Evolutionary conservation across 2,113 vertebrate genomes (phyloP).

Genomic region (Leptodactylus fuscus): DNA sequence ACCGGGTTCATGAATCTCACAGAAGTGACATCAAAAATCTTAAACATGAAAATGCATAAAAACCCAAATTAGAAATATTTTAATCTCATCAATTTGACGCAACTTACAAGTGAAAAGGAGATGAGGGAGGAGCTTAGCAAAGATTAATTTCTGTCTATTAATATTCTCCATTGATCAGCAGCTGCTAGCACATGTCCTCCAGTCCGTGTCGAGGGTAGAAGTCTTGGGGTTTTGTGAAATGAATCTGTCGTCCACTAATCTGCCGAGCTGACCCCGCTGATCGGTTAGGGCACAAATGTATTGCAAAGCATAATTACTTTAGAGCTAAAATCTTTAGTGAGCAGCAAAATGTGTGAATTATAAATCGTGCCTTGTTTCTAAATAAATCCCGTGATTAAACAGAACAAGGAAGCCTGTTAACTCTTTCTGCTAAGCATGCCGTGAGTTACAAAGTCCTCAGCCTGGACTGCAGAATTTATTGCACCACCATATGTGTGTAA

Average conservation of each 20-base stretch:
- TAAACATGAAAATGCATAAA: background rate
- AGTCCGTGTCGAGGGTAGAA: slow-evolving; percentile 61
- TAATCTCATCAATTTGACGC: slow-evolving; percentile 4
- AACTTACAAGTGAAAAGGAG: slow-evolving; percentile 39
- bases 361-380: slow-evolving; percentile 65
- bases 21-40: slow-evolving; percentile 12
- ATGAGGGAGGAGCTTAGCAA: slow-evolving; percentile 56
- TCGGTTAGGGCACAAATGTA: slow-evolving; percentile 66
- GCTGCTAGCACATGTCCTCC: slow-evolving; percentile 62
- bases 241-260: slow-evolving; percentile 62
- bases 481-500: background rate
- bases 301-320: slow-evolving; percentile 71
- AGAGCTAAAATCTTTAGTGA: slow-evolving; percentile 68
- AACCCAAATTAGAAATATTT: slow-evolving; percentile 34
- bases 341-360: slow-evolving; percentile 63
- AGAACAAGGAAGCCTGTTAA: slow-evolving; percentile 56
- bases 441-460: background rate
- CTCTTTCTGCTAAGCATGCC: slow-evolving; percentile 29
- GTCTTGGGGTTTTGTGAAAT: slow-evolving; percentile 64
- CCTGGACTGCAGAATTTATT: background rate
- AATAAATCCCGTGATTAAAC: slow-evolving; percentile 64
- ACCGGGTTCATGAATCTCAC: slow-evolving; percentile 13
- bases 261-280: slow-evolving; percentile 62
- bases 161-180: slow-evolving; percentile 70
- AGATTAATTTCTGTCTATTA: slow-evolving; percentile 73